Percentiles rank a stretch among this genome's conserved stretches.
Evolutionary conservation across 2,113 vertebrate genomes (phyloP).

Genomic region (Pygoscelis antarcticus): DNA sequence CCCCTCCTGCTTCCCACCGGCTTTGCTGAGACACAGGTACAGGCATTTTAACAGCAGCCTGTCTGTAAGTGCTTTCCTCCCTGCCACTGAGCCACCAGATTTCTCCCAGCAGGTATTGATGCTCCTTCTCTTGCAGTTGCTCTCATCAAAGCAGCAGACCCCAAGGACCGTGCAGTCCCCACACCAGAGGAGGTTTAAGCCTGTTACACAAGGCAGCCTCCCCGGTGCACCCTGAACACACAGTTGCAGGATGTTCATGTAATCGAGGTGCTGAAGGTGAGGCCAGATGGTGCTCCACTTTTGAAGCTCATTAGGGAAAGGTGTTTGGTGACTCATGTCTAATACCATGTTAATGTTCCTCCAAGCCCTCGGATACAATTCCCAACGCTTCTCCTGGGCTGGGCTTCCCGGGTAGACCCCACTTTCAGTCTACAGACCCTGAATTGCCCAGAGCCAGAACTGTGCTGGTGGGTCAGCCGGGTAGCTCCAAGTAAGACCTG

Average conservation of each 20-base stretch:
- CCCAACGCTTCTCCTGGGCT: not conserved
- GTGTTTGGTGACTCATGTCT: slow-evolving; percentile 6
- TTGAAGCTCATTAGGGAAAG: slow-evolving; percentile 3
- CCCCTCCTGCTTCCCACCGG: not conserved
- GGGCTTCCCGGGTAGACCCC: not conserved
- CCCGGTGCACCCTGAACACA: rapidly evolving
- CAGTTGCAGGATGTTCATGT: not conserved
- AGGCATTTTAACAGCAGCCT: not conserved
- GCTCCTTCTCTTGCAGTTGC: not conserved
- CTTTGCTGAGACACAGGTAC: not conserved
- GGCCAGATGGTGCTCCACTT: not conserved
- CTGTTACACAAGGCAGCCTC: not conserved
- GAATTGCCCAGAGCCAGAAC: not conserved
- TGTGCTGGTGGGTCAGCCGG: not conserved
- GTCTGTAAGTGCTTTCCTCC: rapidly evolving
- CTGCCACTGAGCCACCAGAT: not conserved
- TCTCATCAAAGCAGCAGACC: not conserved
- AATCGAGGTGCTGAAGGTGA: not conserved
- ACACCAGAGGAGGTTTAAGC: rapidly evolving
- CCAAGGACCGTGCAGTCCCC: not conserved
- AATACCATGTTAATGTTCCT: not conserved
- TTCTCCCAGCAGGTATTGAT: rapidly evolving
- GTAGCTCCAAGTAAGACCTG: not conserved
- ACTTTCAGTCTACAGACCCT: not conserved
- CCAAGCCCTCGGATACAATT: not conserved